Evolutionary conservation across 2,113 vertebrate genomes (phyloP).

Genomic region (Turnix velox): DNA sequence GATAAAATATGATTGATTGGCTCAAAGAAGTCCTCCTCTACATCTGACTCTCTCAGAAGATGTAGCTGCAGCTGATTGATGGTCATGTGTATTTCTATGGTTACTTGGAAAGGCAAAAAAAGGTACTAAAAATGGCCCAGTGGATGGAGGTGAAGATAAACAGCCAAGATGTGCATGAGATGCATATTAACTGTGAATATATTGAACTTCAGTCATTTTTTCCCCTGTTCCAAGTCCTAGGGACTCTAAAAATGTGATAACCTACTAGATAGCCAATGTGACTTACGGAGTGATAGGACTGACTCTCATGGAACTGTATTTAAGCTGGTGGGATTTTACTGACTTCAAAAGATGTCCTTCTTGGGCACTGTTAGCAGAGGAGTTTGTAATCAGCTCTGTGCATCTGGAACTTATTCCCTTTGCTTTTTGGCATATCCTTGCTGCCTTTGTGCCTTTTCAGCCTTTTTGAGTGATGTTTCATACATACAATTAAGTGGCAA

Average conservation of each 20-base stretch:
- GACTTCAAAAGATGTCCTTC: neutral
- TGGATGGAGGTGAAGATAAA: neutral
- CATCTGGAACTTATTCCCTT: neutral
- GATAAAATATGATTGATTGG: neutral
- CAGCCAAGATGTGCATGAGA: neutral
- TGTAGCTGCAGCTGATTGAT: neutral
- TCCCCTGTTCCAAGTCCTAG: neutral
- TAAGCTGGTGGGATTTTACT: neutral
- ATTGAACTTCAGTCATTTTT: neutral
- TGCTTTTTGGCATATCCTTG: neutral
- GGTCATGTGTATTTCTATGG: neutral
- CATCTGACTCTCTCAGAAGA: neutral
- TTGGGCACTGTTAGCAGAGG: neutral
- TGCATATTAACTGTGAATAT: neutral
- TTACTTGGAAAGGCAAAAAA: neutral
- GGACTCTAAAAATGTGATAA: neutral
- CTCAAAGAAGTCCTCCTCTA: neutral
- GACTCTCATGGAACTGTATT: rapidly evolving
- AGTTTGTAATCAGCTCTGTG: neutral
- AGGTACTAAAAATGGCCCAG: neutral
- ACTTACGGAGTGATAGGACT: neutral
- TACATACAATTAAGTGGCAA: neutral
- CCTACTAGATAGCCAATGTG: neutral
- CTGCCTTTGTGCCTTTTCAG: neutral
- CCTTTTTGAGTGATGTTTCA: neutral